These are phyloP conservation scores for Lepetodrilus schrolli DNA, from an alignment of 2,888 invertebrate species.

Conservation along the genomic window DNA sequence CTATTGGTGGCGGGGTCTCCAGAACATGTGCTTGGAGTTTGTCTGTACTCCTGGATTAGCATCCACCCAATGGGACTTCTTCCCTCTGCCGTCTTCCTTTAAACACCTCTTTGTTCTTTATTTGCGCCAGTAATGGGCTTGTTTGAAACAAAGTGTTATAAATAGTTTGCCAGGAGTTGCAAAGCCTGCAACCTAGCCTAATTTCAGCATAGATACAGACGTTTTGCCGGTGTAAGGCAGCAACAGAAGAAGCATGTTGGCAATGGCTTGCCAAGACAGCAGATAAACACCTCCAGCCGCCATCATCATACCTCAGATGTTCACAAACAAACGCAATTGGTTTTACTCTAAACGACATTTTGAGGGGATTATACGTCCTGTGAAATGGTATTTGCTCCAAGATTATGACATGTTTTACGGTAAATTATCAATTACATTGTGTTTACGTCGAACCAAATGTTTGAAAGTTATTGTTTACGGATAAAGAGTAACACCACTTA, in stretches of 20 bases:
- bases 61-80: neutral
- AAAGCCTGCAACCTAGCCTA: neutral
- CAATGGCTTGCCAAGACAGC: neutral
- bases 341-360: constrained; percentile 11
- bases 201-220: neutral
- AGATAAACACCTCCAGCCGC: constrained; percentile 2
- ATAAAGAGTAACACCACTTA: constrained; percentile 3
- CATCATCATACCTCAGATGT: constrained; percentile 5
- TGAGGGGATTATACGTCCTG: constrained; percentile 11
- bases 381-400: constrained; percentile 8
- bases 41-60: too few relatives aligned
- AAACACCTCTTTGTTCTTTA: constrained; percentile 1
- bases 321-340: constrained; percentile 22
- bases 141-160: constrained; percentile 22
- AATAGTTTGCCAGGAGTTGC: constrained; percentile 16
- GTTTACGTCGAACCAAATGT: constrained; percentile 9
- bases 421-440: constrained; percentile 19
- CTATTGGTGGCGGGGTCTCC: too few relatives aligned
- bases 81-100: neutral
- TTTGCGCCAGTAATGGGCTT: constrained; percentile 13
- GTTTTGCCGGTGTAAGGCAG: neutral
- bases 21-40: too few relatives aligned
- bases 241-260: neutral
- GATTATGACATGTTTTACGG: constrained; percentile 16
- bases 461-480: constrained; percentile 3